Evolutionary conservation across 2,797 vertebrate species (phyloP), one percentile per base, ranked within the genome.

Genomic region (Cuniculus paca): DNA sequence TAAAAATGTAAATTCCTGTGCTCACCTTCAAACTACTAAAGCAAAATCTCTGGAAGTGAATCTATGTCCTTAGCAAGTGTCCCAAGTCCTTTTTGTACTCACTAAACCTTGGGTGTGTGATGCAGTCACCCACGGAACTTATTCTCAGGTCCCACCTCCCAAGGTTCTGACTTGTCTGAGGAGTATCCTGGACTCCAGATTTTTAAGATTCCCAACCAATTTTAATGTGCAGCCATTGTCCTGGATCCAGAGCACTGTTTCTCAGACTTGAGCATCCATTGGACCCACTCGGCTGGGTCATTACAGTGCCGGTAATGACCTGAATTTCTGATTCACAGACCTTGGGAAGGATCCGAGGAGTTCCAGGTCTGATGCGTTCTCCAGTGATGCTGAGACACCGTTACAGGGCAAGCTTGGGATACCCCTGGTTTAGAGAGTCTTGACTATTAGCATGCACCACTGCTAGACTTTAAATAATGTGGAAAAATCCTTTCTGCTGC

Each of bases 391-490:
- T 58, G 60, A 56, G 28, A 19, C 6, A 42, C 19, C 60, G 10
- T 52, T 72, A 75, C 31, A 79, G 22, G 34, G 36, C 36, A 65
- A 61, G 63, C 50, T 83, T 68, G 82, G 58, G 61, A 60, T n/a
- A 50, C 11, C 12, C 6, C 20, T 75, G 81, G 60, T 56, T 94
- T 72, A 72, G 50, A 80, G 28, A 52, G 52, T 68, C 45, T 68
- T 54, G 16, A 80, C n/a, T 65, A 78, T 86, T 72, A 48, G 26
- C 17, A 68, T 12, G 11, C 7, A 74, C 78, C 36, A 75, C 31
- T 42, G 70, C 56, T 90, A 78, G 60, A 39, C 63, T 93, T 95
- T 89, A 95, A 70, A 52, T 84, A 81, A 78, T 81, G 70, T 58
- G 20, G 50, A 65, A 74, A 83, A 80, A 72, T 14, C 2, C 36